Evolutionary conservation across 2,888 invertebrate species (phyloP).

Genomic region (Chymomyza amoena): DNA sequence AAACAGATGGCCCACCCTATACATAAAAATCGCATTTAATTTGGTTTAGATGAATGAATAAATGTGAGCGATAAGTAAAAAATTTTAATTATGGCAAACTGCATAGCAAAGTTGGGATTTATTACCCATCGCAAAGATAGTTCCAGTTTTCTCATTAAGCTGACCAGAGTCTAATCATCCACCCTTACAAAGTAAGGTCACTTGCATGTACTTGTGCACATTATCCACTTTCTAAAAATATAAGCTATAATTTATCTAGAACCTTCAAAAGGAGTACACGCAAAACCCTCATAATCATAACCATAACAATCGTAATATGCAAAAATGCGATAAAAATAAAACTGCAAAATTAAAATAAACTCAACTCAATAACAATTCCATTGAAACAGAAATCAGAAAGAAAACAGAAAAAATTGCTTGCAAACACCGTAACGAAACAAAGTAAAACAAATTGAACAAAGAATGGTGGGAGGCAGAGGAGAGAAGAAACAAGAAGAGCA

Average conservation of each 20-base stretch:
- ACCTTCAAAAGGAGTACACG: neutral
- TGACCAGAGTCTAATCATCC: no score
- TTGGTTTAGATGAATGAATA: no score
- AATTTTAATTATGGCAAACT: no score
- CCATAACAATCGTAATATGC: neutral
- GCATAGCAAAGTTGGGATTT: no score
- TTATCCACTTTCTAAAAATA: no score
- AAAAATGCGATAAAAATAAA: conserved; percentile 22
- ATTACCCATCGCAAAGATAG: no score
- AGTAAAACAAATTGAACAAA: conserved; percentile 7
- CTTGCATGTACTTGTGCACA: no score
- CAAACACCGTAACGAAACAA: conserved; percentile 4
- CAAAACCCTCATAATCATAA: neutral
- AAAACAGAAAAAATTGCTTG: conserved; percentile 36
- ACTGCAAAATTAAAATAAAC: conserved; percentile 45
- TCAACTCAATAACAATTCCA: conserved; percentile 57
- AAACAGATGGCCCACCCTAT: no score
- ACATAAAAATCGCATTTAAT: no score
- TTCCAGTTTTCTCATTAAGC: no score
- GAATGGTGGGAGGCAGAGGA: neutral
- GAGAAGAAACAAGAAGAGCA: neutral
- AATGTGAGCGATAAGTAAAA: no score
- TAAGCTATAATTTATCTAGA: neutral
- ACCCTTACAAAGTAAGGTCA: no score
- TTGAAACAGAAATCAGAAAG: conserved; percentile 47